Percentiles rank a stretch among this genome's conserved stretches.
phyloP scores from a whole-genome alignment of 64 coral and sea anemone genomes.

The Pocillopora verrucosa region DNA sequence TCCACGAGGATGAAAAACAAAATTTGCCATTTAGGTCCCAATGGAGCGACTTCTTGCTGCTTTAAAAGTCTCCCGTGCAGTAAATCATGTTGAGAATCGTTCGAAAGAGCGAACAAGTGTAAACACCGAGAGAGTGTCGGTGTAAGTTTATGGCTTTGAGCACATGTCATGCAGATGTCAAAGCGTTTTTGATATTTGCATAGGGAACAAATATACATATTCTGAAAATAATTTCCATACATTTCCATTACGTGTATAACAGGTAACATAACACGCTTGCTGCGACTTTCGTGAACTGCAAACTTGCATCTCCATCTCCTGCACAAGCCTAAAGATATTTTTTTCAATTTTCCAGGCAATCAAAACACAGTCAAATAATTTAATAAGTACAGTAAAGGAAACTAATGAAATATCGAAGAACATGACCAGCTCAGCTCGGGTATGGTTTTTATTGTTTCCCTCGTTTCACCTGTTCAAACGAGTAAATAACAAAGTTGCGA shows the following conservation, averaged over 20 bases:
- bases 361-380: no score
- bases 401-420: no score
- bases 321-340: no score
- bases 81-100: background rate
- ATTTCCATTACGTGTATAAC: background rate
- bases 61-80: background rate
- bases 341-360: no score
- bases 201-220: constrained; percentile 6
- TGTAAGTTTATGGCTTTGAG: background rate
- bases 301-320: no score
- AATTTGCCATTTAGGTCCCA: background rate
- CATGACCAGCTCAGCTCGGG: no score
- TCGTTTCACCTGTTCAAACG: no score
- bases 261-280: background rate
- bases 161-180: constrained; percentile 28
- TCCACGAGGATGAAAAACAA: background rate
- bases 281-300: no score
- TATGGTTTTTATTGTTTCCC: no score
- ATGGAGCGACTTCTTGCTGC: background rate
- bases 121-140: background rate
- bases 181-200: constrained; percentile 26
- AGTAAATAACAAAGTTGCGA: no score
- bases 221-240: constrained; percentile 4
- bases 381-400: no score
- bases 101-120: background rate